Evolutionary conservation across 2,888 invertebrate genomes (phyloP).

Genomic region (Rotaria magnacalcarata): DNA sequence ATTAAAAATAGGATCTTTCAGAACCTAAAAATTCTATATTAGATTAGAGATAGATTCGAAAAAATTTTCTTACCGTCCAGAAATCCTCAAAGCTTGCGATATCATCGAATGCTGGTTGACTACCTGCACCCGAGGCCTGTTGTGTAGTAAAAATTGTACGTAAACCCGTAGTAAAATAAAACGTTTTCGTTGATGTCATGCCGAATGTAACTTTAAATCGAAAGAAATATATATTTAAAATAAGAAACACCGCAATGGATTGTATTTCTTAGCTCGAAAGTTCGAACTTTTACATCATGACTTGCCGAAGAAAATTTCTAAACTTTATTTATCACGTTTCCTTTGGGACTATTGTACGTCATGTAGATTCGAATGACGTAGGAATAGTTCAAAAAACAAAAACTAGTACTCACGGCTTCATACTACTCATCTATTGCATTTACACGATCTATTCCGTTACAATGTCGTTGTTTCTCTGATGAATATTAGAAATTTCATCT

Average conservation of each 20-base stretch:
- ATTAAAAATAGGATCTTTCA: slow-evolving; percentile 30
- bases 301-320: too few species aligned
- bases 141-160: slow-evolving; percentile 63
- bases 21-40: background rate
- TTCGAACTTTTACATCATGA: too few species aligned
- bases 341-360: too few species aligned
- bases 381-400: too few species aligned
- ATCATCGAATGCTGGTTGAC: slow-evolving; percentile 53
- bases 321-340: too few species aligned
- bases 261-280: too few species aligned
- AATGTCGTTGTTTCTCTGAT: too few species aligned
- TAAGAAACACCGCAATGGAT: background rate
- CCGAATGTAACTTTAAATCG: slow-evolving; percentile 63
- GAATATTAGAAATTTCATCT: too few species aligned
- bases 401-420: too few species aligned
- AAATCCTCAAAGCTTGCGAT: slow-evolving; percentile 62
- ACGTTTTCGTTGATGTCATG: slow-evolving; percentile 64
- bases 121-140: slow-evolving; percentile 54
- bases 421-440: too few species aligned
- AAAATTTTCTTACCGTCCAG: slow-evolving; percentile 59
- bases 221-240: background rate
- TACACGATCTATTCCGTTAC: too few species aligned
- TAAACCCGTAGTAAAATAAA: slow-evolving; percentile 66
- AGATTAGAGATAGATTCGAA: background rate
- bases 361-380: too few species aligned